Evolutionary conservation across 2,113 vertebrate species (phyloP).

Genomic region (Pseudopipra pipra): DNA sequence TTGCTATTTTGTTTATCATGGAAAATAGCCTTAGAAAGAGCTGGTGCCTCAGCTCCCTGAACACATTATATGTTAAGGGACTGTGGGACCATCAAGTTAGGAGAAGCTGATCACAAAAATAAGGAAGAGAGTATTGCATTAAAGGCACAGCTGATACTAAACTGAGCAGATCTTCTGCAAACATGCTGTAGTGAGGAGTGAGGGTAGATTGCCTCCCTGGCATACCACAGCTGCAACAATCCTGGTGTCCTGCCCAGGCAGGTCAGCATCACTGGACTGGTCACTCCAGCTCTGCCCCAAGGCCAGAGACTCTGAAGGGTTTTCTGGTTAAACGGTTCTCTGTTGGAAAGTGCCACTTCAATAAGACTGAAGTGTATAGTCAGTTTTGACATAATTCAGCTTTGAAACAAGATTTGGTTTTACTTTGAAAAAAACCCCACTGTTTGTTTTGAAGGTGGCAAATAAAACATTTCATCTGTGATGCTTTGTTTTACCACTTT

Average conservation of each 20-base stretch:
- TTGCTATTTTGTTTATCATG: slow-evolving; percentile 24
- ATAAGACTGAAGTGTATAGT: background rate
- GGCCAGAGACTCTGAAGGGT: background rate
- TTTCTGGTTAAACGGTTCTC: background rate
- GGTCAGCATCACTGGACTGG: accelerated
- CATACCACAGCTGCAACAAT: background rate
- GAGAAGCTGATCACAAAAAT: background rate
- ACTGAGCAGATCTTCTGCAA: background rate
- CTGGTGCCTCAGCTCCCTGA: background rate
- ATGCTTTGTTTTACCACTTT: background rate
- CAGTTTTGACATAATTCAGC: background rate
- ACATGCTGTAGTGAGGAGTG: accelerated
- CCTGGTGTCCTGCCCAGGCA: background rate
- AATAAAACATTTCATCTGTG: background rate
- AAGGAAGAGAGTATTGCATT: background rate
- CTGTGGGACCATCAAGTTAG: background rate
- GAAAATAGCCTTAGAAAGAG: slow-evolving; percentile 20
- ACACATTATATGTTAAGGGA: background rate
- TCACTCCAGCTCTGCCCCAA: background rate
- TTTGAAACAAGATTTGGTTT: background rate
- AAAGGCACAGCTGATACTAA: background rate
- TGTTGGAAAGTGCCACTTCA: background rate
- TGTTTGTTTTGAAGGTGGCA: background rate
- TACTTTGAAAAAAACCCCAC: background rate
- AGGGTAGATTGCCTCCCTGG: background rate